phyloP scores from a whole-genome alignment of 35 echinoderm and acorn worm genomes.

The Chiridota heheva region DNA sequence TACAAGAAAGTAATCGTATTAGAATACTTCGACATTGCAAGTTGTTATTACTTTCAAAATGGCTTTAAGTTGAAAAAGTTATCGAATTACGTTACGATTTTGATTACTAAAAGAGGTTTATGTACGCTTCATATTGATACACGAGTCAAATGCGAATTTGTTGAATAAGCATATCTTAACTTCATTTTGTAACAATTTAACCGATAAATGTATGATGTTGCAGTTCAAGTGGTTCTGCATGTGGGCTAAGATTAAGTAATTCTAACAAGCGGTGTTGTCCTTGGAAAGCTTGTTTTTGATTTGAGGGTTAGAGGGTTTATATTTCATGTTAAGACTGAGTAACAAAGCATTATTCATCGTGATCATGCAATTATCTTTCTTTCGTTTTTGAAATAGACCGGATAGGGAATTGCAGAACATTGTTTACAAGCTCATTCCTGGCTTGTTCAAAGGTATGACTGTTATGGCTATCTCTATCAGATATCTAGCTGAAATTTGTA shows the following conservation, averaged over 20 bases:
- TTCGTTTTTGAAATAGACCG: constrained; percentile 36
- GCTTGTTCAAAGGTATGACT: constrained; percentile 85
- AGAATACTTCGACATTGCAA: no score
- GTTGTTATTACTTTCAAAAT: no score
- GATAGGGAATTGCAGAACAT: constrained; percentile 82
- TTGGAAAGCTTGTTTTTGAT: neutral
- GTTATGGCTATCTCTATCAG: neutral
- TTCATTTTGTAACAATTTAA: neutral
- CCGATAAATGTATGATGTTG: neutral
- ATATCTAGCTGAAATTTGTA: neutral
- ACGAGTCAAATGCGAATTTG: no score
- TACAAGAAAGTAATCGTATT: no score
- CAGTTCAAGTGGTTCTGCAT: neutral
- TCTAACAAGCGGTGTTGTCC: neutral
- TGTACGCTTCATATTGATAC: no score
- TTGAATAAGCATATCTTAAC: no score
- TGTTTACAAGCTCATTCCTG: constrained; percentile 85
- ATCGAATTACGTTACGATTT: no score
- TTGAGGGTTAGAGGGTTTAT: no score
- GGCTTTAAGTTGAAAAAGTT: no score
- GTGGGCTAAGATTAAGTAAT: neutral
- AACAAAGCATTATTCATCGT: neutral
- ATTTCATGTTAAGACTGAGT: no score
- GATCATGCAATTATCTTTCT: neutral
- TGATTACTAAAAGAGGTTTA: no score